Evolutionary conservation across 2,888 invertebrate genomes (phyloP).

Genomic region (Pristionchus mayeri): DNA sequence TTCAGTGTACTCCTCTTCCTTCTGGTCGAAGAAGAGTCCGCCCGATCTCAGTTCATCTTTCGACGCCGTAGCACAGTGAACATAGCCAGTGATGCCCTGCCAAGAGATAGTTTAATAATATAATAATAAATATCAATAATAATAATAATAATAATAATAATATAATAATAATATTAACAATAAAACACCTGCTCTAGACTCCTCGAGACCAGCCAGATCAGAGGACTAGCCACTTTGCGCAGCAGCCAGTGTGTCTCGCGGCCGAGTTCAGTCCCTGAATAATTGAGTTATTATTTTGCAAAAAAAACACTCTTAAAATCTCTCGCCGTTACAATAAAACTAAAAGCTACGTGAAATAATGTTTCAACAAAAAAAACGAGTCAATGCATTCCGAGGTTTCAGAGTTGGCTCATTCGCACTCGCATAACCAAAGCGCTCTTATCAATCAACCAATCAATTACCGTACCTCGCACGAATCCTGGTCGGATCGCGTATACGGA

Average conservation of each 20-base stretch:
- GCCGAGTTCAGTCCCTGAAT: slow-evolving; percentile 65
- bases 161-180: background rate
- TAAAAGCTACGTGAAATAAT: background rate
- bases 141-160: background rate
- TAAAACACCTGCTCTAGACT: slow-evolving; percentile 65
- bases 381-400: no score
- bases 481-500: slow-evolving; percentile 39
- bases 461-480: slow-evolving; percentile 47
- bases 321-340: no score
- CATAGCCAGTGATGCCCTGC: slow-evolving; percentile 87
- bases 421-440: background rate
- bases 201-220: slow-evolving; percentile 73
- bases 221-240: slow-evolving; percentile 68
- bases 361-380: no score
- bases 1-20: slow-evolving; percentile 61
- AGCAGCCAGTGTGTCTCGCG: slow-evolving; percentile 69
- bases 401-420: no score
- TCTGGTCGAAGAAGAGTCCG: slow-evolving; percentile 81
- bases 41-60: slow-evolving; percentile 82
- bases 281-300: background rate
- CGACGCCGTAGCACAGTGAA: slow-evolving; percentile 86
- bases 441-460: background rate
- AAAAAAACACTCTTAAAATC: background rate
- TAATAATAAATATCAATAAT: no score
- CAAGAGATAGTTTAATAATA: background rate